phyloP scores from a whole-genome alignment of 2,113 vertebrate genomes.

The Bambusicola thoracicus region DNA sequence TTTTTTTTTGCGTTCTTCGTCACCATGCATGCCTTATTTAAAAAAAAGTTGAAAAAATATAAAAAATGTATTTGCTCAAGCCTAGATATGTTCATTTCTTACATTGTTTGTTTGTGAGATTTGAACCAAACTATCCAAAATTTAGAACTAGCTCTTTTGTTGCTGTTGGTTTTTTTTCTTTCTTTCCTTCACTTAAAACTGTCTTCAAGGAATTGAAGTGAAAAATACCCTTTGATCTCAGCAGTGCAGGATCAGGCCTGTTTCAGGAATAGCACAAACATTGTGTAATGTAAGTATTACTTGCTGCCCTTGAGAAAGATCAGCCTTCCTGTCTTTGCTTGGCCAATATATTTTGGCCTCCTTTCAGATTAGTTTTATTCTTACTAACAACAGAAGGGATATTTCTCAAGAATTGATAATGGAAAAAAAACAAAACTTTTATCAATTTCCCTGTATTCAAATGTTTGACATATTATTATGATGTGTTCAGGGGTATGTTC shows the following conservation, averaged over 20 bases:
- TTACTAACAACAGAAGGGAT: neutral
- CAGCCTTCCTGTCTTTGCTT: neutral
- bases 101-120: neutral
- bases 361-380: neutral
- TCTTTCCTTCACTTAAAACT: neutral
- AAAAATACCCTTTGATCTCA: constrained; percentile 24
- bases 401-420: neutral
- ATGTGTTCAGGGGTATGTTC: neutral
- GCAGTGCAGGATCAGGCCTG: neutral
- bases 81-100: neutral
- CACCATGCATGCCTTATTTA: neutral
- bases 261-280: neutral
- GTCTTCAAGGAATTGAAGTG: neutral
- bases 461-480: constrained; percentile 1
- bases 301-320: constrained; percentile 22
- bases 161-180: neutral
- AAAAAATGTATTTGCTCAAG: neutral
- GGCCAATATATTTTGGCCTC: neutral
- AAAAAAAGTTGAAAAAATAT: neutral
- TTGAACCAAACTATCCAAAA: neutral
- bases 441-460: neutral
- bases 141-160: neutral
- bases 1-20: neutral
- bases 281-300: neutral
- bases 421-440: constrained; percentile 12